These are phyloP conservation scores for Corvus moneduloides DNA, from an alignment of 2,113 vertebrate genomes.

Conservation along the genomic window DNA sequence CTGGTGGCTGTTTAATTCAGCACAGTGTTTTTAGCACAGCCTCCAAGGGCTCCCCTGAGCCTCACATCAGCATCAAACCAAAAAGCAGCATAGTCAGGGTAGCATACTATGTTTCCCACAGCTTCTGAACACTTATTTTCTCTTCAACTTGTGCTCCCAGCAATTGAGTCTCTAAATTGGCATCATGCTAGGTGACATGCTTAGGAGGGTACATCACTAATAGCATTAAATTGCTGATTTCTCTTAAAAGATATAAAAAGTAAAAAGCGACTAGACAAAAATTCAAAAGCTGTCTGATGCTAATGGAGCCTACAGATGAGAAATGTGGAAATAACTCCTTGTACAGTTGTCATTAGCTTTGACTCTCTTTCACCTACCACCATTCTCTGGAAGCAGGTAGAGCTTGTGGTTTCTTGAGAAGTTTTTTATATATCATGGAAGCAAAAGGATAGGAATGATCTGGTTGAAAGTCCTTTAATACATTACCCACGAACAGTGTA, in stretches of 20 bases:
- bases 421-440: neutral
- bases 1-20: neutral
- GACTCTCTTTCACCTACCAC: neutral
- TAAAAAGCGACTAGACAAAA: neutral
- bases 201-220: slow-evolving; percentile 9
- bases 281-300: neutral
- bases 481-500: neutral
- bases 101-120: neutral
- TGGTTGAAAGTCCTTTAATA: neutral
- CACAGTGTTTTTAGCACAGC: neutral
- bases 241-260: neutral
- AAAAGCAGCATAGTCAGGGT: slow-evolving; percentile 1
- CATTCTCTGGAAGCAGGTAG: neutral
- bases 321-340: neutral
- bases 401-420: neutral
- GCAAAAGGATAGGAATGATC: neutral
- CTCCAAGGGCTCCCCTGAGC: neutral
- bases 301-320: neutral
- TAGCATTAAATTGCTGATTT: slow-evolving; percentile 10
- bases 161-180: slow-evolving; percentile 14
- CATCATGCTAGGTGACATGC: neutral
- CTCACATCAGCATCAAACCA: slow-evolving; percentile 15
- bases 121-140: slow-evolving; percentile 31
- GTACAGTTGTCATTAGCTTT: neutral
- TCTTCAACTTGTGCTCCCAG: slow-evolving; percentile 11